These are phyloP conservation scores for Sylvicola fuscatus DNA, from an alignment of 2,888 invertebrate genomes.

Conservation along the genomic window DNA sequence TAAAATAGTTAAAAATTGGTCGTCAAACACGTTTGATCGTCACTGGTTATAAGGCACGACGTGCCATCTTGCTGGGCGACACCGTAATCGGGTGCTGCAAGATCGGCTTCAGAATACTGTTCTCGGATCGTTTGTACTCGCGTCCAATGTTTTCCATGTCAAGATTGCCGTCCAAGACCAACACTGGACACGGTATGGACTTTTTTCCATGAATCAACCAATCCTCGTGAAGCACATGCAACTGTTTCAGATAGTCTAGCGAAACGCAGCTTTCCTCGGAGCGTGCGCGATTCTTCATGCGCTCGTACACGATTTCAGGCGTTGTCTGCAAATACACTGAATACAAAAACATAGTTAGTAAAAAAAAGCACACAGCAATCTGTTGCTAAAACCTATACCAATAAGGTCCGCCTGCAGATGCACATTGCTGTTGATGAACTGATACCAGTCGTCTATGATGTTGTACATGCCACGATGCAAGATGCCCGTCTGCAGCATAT, in stretches of 20 bases:
- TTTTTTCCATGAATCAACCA: slow-evolving; percentile 35
- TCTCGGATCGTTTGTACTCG: slow-evolving; percentile 41
- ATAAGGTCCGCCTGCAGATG: slow-evolving; percentile 69
- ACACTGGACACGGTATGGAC: slow-evolving; percentile 41
- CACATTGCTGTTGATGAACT: slow-evolving; percentile 51
- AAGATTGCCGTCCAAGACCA: slow-evolving; percentile 45
- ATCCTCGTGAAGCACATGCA: slow-evolving; percentile 57
- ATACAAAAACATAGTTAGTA: slow-evolving; percentile 5
- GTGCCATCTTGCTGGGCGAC: neutral
- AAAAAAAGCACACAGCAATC: slow-evolving; percentile 7
- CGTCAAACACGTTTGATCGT: too few species aligned
- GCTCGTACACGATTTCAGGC: slow-evolving; percentile 41
- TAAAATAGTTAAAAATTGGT: too few species aligned
- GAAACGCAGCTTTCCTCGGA: slow-evolving; percentile 66
- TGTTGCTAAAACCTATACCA: too few species aligned
- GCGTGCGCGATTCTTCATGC: slow-evolving; percentile 55
- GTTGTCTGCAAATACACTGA: slow-evolving; percentile 46
- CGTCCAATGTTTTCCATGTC: slow-evolving; percentile 40
- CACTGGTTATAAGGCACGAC: neutral
- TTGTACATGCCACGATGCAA: slow-evolving; percentile 57
- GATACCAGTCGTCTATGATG: slow-evolving; percentile 71
- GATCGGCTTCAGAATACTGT: slow-evolving; percentile 28
- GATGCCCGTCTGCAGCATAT: slow-evolving; percentile 43
- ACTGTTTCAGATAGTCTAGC: slow-evolving; percentile 54
- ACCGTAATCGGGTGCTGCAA: neutral